Evolutionary conservation across 1,140 invertebrate species (phyloP), one percentile per base, ranked within the genome.

Genomic region (Plodia interpunctella): DNA sequence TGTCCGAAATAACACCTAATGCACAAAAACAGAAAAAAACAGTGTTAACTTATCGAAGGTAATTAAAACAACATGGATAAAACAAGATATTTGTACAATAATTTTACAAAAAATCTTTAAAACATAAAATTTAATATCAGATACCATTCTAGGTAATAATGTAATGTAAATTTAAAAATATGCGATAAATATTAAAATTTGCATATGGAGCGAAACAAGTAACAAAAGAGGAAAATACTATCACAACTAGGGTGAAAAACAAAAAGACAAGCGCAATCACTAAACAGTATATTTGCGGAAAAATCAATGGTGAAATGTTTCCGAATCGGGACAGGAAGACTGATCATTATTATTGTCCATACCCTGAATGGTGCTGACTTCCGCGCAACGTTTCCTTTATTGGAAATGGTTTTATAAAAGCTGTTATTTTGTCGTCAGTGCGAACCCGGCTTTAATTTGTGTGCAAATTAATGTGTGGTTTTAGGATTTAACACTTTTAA

Each of bases 261-360:
- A 51, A 57, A 55, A 55, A 38, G 54, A 51, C 49, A 25, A 75
- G 73, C 65, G 69, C 53, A 74, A 76, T 77, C 74, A 65, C 60
- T 62, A 72, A 65, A 77, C 66, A 71, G 62, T 76, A 69, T 76
- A 80, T 84, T 84, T 88, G 78, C 78, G 86, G 86, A 88, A 88
- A 85, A 88, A 87, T 84, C 83, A 86, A 88, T 86, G 83, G 77
- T 63, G 70, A 76, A 81, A 74, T 59, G 80, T 68, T 87, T 88
- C 86, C 86, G 80, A 75, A 75, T 74, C 59, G 65, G 64, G 49
- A 76, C 74, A 77, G 81, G 77, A 86, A 82, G 76, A 72, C 63
- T 62, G 72, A 77, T 80, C 73, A 76, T 86, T 88, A 83, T 86
- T 86, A 88, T 88, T 75, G 70, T 74, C 74, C 75, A 63, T 68